These are phyloP conservation scores for Otus sunia DNA, from an alignment of 2,113 vertebrate species.

Conservation along the genomic window DNA sequence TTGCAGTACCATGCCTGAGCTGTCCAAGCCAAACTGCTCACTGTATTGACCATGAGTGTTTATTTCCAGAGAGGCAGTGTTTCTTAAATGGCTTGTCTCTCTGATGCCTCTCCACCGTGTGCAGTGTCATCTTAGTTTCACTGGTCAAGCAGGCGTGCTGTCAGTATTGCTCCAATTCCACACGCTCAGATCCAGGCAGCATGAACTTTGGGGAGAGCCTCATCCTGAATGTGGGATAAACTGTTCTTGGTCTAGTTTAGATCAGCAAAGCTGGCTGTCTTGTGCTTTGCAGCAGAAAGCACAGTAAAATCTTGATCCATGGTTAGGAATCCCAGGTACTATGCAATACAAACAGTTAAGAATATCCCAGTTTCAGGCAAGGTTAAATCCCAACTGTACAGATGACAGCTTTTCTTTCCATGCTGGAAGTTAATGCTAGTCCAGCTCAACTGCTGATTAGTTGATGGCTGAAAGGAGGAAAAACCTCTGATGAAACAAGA, in stretches of 20 bases:
- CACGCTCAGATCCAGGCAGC: rapidly evolving
- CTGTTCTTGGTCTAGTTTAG: not conserved
- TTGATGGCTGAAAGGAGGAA: not conserved
- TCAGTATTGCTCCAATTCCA: not conserved
- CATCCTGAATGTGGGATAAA: not conserved
- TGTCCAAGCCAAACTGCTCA: not conserved
- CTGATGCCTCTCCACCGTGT: not conserved
- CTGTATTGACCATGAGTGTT: not conserved
- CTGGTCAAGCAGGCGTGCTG: rapidly evolving
- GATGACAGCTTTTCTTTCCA: not conserved
- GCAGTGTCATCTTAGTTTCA: not conserved
- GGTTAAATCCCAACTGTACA: not conserved
- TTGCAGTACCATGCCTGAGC: not conserved
- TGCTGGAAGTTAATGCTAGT: not conserved
- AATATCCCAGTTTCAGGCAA: not conserved
- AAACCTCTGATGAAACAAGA: not conserved
- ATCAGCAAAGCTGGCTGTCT: not conserved
- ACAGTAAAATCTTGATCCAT: not conserved
- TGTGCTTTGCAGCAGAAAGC: not conserved
- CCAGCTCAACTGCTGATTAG: not conserved
- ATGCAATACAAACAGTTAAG: not conserved
- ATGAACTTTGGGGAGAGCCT: not conserved
- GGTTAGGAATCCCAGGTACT: not conserved
- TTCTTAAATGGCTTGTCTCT: not conserved
- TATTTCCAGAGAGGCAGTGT: not conserved